Base-by-base conservation (phyloP, 1,140 invertebrate species). In the Fopius arisanus region DNA sequence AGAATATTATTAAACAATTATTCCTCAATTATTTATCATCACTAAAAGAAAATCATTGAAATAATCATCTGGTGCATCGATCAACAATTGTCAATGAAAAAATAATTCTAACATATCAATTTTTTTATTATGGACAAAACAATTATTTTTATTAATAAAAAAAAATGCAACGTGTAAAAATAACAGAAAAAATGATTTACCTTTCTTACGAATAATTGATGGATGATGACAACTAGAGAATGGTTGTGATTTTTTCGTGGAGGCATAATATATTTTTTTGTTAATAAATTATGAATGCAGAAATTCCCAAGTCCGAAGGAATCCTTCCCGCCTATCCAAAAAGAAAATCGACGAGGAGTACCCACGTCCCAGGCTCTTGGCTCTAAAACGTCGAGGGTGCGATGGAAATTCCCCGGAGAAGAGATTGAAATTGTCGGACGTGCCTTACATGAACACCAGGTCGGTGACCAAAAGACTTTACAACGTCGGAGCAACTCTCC, bases 381-480 rank as follows among this genome's bases (percentile, higher is more conserved):
- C 81, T 0, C 54, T 65, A 0, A 84, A 76, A 37, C 75, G 75
- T 16, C 77, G 74, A 69, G 77, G 78, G 12, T 70, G 69, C 10
- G 63, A 67, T 0, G 51, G 41, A 1, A 40, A 69, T 37, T 40
- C 43, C 2, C 65, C 77, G 9, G 0, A 43, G 10, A 83, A 80
- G 70, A 73, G 75, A 37, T 67, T 72, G 0, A 83, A 75, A 77
- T 70, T 72, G 0, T 71, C 74, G 1, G 74, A 77, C 0, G 78
- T 76, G 48, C 80, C 81, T 4, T 85, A 84, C 26, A 85, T 86
- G 82, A 86, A 83, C 23, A 86, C 85, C 1, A 79, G 85, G 73
- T 86, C 84, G 7, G 79, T 84, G 14, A 85, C 84, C 9, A 69
- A 81, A 23, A 85, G 84, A 68, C 77, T 84, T 74, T 82, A 80